These are phyloP conservation scores for Anthoptus insignis DNA, from an alignment of 2,888 invertebrate genomes.

Conservation along the genomic window DNA sequence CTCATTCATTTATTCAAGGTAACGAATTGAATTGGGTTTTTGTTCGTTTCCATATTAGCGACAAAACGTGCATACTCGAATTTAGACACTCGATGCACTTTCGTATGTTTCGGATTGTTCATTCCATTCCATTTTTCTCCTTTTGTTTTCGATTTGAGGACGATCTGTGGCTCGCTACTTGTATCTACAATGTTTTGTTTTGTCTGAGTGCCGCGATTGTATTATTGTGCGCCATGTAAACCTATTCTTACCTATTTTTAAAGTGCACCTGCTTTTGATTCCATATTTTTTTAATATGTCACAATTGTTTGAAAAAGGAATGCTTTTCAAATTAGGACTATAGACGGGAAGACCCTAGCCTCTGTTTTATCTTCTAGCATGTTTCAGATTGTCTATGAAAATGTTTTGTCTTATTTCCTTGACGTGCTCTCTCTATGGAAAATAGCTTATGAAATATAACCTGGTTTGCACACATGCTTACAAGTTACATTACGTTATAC, in stretches of 20 bases:
- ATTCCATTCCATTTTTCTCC: slow-evolving; percentile 56
- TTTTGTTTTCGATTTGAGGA: slow-evolving; percentile 57
- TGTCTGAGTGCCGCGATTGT: slow-evolving; percentile 59
- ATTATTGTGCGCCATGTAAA: slow-evolving; percentile 48
- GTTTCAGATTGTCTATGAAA: slow-evolving; percentile 14
- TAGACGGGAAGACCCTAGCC: slow-evolving; percentile 18
- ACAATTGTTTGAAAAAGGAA: slow-evolving; percentile 36
- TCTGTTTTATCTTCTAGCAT: slow-evolving; percentile 17
- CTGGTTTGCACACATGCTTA: too few species aligned
- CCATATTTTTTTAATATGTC: slow-evolving; percentile 38
- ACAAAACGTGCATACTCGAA: slow-evolving; percentile 56
- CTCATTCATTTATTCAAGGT: slow-evolving; percentile 48
- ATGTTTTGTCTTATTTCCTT: slow-evolving; percentile 17
- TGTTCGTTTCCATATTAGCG: slow-evolving; percentile 54
- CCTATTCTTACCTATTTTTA: slow-evolving; percentile 49
- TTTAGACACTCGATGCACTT: slow-evolving; percentile 60
- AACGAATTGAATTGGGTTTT: slow-evolving; percentile 47
- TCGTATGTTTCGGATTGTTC: slow-evolving; percentile 60
- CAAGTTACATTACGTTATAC: too few species aligned
- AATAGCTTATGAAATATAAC: too few species aligned
- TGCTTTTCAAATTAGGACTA: slow-evolving; percentile 33
- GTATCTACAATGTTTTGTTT: slow-evolving; percentile 55
- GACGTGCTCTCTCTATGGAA: not conserved
- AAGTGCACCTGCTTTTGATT: slow-evolving; percentile 38
- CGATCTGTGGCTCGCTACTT: slow-evolving; percentile 50